A percentile compares a stretch with the other conserved stretches of the same genome.
Conservation (phyloP, 2,113 vertebrate species). For the Caloenas nicobarica region DNA sequence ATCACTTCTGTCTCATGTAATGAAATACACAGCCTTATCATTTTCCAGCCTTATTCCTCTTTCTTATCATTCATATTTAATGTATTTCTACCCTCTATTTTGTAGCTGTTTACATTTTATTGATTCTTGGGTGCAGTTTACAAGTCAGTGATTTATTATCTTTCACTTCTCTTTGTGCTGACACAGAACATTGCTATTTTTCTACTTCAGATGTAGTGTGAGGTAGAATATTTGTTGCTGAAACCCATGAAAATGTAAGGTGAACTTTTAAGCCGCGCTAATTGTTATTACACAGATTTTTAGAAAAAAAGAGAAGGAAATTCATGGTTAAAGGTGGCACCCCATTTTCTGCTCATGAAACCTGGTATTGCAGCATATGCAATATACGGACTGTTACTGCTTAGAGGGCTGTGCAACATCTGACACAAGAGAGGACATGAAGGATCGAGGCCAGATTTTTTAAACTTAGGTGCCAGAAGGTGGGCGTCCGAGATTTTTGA, state of each 20-base stretch:
- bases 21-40: not conserved
- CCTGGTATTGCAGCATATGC: not conserved
- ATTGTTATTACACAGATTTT: not conserved
- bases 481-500: not conserved
- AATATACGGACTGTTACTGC: not conserved
- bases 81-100: constrained; percentile 1
- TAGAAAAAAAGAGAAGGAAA: not conserved
- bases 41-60: not conserved
- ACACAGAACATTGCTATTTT: not conserved
- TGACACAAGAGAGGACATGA: not conserved
- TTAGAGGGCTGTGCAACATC: not conserved
- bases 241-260: not conserved
- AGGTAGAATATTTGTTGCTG: not conserved
- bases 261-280: not conserved
- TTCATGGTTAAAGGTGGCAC: not conserved
- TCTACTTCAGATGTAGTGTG: not conserved
- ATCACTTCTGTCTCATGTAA: not conserved
- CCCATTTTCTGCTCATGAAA: not conserved
- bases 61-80: constrained; percentile 55
- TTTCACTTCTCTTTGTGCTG: constrained; percentile 29
- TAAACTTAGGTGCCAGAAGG: not conserved
- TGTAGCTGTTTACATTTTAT: constrained; percentile 28
- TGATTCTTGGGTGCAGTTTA: constrained; percentile 6
- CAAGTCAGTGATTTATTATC: constrained; percentile 42
- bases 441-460: not conserved